phyloP scores from a whole-genome alignment of 2,113 vertebrate species.

The Siphamia tubifer region DNA sequence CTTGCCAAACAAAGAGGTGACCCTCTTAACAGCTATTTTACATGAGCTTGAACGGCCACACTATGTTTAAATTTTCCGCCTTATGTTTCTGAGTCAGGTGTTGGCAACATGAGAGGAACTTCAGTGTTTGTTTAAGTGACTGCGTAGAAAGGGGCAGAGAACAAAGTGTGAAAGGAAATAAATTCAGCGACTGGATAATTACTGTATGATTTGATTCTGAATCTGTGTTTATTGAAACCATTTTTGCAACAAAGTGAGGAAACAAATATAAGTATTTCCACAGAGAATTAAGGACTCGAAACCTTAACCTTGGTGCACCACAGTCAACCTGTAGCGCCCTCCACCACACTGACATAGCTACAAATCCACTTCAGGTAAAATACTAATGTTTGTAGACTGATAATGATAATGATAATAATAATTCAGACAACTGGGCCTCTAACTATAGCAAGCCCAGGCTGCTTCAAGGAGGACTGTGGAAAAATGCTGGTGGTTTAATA shows the following conservation, averaged over 20 bases:
- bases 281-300: no score
- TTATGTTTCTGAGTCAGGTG: conserved; percentile 13
- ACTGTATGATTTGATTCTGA: no score
- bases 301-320: no score
- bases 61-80: not conserved
- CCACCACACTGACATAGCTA: no score
- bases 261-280: no score
- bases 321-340: no score
- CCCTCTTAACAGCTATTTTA: not conserved
- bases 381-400: not conserved
- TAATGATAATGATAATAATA: not conserved
- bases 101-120: conserved; percentile 15
- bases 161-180: not conserved
- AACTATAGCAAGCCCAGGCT: not conserved
- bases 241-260: no score
- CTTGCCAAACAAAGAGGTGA: conserved; percentile 5
- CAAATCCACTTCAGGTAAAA: no score
- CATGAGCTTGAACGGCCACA: conserved; percentile 3
- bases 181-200: no score
- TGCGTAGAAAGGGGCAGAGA: not conserved
- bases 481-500: conserved; percentile 49
- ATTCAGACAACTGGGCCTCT: not conserved
- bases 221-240: no score
- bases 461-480: conserved; percentile 39
- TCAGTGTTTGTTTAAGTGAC: not conserved